phyloP scores from a whole-genome alignment of 2,888 invertebrate species.

The Balanococcus diminutus region DNA sequence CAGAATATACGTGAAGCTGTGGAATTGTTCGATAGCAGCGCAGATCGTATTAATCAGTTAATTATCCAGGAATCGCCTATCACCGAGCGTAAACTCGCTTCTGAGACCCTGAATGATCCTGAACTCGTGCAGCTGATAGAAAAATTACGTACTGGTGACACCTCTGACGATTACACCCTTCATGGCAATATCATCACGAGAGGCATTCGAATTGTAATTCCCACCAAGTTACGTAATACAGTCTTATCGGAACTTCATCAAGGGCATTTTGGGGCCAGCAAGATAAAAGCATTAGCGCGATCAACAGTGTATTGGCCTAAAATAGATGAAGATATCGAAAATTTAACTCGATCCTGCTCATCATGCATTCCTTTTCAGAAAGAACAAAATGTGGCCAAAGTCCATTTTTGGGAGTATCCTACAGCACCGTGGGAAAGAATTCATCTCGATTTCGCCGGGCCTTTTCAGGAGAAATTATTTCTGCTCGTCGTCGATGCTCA shows the following conservation, averaged over 20 bases:
- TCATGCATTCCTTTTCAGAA: not conserved
- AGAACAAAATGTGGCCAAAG: too few species aligned
- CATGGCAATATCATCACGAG: too few species aligned
- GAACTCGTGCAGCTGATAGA: not conserved
- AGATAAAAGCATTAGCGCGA: slow-evolving; percentile 59
- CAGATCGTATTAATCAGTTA: not conserved
- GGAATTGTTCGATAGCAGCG: not conserved
- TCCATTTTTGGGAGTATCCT: not conserved
- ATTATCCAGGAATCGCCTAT: not conserved
- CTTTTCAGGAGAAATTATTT: too few species aligned
- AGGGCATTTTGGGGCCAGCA: slow-evolving; percentile 59
- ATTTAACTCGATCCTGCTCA: not conserved
- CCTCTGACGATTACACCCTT: not conserved
- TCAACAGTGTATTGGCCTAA: slow-evolving; percentile 58
- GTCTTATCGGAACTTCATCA: slow-evolving; percentile 58
- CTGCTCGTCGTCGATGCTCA: slow-evolving; percentile 56
- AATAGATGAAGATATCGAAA: slow-evolving; percentile 58
- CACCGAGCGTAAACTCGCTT: not conserved
- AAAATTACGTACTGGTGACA: not conserved
- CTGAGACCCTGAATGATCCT: not conserved
- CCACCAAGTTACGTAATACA: slow-evolving; percentile 51
- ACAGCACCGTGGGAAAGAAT: not conserved
- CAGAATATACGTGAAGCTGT: not conserved
- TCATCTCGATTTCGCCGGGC: not conserved
- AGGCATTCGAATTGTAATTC: not conserved